Base-by-base conservation (phyloP, 2,888 invertebrate genomes). In the Aspidiotus rigidus region DNA sequence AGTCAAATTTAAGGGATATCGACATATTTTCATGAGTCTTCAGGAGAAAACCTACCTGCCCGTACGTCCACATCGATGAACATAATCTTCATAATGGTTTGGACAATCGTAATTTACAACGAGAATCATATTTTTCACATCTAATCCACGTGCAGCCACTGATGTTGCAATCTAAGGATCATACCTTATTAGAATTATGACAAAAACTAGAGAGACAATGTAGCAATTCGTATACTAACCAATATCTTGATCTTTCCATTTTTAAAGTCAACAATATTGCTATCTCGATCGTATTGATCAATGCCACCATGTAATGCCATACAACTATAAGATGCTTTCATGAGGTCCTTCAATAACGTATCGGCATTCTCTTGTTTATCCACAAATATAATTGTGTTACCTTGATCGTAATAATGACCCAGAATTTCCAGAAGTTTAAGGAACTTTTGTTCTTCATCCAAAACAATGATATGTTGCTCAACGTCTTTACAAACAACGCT, bases 51-150 rank as follows among this genome's bases (percentile, higher is more conserved):
- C n/a, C 7, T 77, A 83, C 82, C 83, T 76, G 0, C 92, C 92
- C 0, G 92, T 93, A 70, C 92, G 83, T 0, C 92, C 96, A 79
- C 95, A 97, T 77, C 98, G 86, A 79, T 99, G 99, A 17, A 99
- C 98, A 78, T 99, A 99, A 79, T 99, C 99, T 79, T 99, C 99
- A 77, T 99, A 99, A 79, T 99, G 99, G 80, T 99, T 99, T 0
- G 99, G 98, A 76, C 96, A 97, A 80, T 99, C 98, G 79, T 96
- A 99, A 80, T 99, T 99, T 13, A 99, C 89, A 2, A 99, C 99
- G 42, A 99, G 81, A 75, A 96, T 95, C 67, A 99, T 83, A 75
- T 98, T 94, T 77, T 98, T 98, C 0, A 99, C 98, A 78, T 99
- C 99, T n/a, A 99, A 81, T 0, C 99, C 99, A 69, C 99, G 81